phyloP scores from a whole-genome alignment of 1,140 invertebrate genomes.

The fruit fly (Drosophila melanogaster) region DNA sequence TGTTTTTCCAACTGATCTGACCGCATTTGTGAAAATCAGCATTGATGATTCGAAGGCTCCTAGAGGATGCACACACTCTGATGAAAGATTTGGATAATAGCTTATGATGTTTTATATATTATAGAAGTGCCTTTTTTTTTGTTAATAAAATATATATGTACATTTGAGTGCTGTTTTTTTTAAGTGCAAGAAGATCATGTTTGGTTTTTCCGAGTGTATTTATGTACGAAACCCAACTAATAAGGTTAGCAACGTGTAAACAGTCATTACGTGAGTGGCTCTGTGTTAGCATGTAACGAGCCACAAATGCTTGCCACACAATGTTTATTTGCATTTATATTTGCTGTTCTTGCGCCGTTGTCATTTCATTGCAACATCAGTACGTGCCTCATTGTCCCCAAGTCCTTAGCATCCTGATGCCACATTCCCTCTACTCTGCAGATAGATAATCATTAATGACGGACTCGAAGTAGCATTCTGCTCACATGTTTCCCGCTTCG shows the following conservation, averaged over 20 bases:
- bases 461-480: neutral
- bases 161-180: too few species aligned
- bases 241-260: constrained; percentile 37
- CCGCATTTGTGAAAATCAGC: constrained; percentile 51
- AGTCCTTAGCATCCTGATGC: constrained; percentile 10
- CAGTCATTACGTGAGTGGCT: constrained; percentile 33
- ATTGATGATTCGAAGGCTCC: too few species aligned
- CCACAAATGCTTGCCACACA: constrained; percentile 75
- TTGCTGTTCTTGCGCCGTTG: constrained; percentile 54
- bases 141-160: too few species aligned
- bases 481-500: neutral
- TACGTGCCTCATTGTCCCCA: constrained; percentile 66
- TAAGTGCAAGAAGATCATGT: neutral
- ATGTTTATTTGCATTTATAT: constrained; percentile 79
- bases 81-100: too few species aligned
- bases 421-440: constrained; percentile 1
- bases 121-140: neutral
- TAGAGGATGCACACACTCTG: too few species aligned
- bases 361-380: constrained; percentile 59
- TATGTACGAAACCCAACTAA: constrained; percentile 36
- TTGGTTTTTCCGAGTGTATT: neutral
- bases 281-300: constrained; percentile 58
- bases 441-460: constrained; percentile 10
- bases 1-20: constrained; percentile 7
- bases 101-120: neutral